Evolutionary conservation across 2,113 vertebrate genomes (phyloP), one percentile per base, ranked within the genome.

Genomic region (Mobula birostris): DNA sequence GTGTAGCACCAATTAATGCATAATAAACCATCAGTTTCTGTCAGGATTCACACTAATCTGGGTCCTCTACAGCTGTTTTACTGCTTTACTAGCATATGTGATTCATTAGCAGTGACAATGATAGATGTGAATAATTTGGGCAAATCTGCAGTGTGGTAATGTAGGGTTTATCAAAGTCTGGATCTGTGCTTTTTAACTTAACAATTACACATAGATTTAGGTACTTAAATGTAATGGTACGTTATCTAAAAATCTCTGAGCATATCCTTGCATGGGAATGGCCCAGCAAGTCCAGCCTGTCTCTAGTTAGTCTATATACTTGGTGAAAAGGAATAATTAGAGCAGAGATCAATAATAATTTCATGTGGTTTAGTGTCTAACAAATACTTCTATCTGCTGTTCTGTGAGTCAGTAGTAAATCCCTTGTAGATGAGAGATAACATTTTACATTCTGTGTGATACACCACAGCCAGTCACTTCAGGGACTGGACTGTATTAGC

Each of bases 101-200:
- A 32, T 93, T 93, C 91, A 93, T 93, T 93, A 93, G 91, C 68
- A 15, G 36, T 48, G 91, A 56, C 70, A 93, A 48, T 93, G 70
- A 93, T 93, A 11, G 91, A 93, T 76, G 91, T 56, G 32, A 36
- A 74, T 74, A 93, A 93, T 93, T 93, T 93, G 36, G 91, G 68
- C 21, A 29, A 76, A 93, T 93, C 36, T 74, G 36, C 91, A 56
- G 40, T 48, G 19, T 27, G 90, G 9, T 92, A 92, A 74, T 74
- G 7, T 48, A 7, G 68, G 91, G 66, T 56, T 93, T 48, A 93
- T 40, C 91, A 74, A 36, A 74, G 40, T 90, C n/a, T 66, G 29
- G 85, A 66, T 66, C 58, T 63, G 85, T 88, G 85, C 85, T 66
- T 90, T 66, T 1, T 63, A 32, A 7, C 85, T 19, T 66, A 68